Percentiles rank a stretch among this genome's conserved stretches.
Evolutionary conservation across 2,888 invertebrate genomes (phyloP).

Genomic region (Drosophila quinaria): DNA sequence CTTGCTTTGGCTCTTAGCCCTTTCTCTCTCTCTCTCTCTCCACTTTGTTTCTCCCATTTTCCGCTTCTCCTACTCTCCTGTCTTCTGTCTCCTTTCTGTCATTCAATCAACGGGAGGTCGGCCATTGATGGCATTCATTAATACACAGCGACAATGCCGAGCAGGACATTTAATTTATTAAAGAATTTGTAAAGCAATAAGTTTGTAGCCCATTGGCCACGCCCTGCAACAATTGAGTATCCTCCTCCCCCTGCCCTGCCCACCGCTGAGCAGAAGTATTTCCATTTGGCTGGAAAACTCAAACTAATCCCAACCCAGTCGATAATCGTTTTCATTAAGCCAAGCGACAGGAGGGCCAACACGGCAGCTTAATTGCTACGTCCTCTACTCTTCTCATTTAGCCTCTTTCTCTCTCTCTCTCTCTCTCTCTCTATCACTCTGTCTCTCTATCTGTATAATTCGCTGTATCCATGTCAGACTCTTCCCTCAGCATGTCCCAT

Average conservation of each 20-base stretch:
- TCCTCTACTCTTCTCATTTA: not conserved
- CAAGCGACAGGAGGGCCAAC: conserved; percentile 51
- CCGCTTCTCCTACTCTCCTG: not conserved
- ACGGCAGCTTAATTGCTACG: conserved; percentile 70
- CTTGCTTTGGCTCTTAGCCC: conserved; percentile 7
- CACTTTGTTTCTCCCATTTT: not conserved
- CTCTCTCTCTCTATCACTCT: not conserved
- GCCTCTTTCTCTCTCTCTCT: too few species aligned
- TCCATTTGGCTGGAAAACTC: conserved; percentile 35
- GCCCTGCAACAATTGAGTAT: conserved; percentile 8
- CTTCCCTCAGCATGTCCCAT: conserved; percentile 35
- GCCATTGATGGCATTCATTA: conserved; percentile 55
- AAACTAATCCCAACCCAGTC: conserved; percentile 36
- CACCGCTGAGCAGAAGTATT: conserved; percentile 13
- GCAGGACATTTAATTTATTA: conserved; percentile 78
- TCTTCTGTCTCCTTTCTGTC: not conserved
- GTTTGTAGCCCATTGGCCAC: conserved; percentile 59
- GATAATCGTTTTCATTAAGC: conserved; percentile 80
- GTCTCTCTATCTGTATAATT: not conserved
- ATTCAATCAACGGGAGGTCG: conserved; percentile 50
- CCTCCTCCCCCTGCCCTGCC: not conserved
- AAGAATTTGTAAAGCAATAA: conserved; percentile 81
- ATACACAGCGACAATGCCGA: conserved; percentile 26
- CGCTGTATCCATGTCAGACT: conserved; percentile 27
- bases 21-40: not conserved